Percentiles rank a stretch among this genome's conserved stretches.
Conservation (phyloP, 1,140 invertebrate species). For the Drosophila obscura region DNA sequence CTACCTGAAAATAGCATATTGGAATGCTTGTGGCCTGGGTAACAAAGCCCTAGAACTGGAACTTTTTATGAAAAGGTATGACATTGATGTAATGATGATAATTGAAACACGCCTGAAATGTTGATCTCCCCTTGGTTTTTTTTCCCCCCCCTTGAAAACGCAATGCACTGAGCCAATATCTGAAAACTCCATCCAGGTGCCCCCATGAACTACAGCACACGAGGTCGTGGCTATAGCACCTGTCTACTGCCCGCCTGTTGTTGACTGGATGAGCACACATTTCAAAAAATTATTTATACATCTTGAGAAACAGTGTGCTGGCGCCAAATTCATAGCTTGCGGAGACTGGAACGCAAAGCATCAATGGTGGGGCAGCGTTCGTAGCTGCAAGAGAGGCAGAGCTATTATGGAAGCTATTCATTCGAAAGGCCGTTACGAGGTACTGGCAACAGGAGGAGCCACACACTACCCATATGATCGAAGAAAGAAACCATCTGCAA, state of each 20-base stretch:
- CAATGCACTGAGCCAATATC: slow-evolving; percentile 1
- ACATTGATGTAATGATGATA: too few species aligned
- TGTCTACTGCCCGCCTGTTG: not conserved
- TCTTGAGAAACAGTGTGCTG: not conserved
- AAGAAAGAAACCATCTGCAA: slow-evolving; percentile 13
- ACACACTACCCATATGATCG: slow-evolving; percentile 12
- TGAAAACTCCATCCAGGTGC: not conserved
- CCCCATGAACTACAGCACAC: not conserved
- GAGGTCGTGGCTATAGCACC: not conserved
- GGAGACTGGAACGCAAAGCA: slow-evolving; percentile 4
- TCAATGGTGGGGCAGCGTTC: not conserved
- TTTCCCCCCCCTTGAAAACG: too few species aligned
- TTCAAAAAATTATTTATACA: not conserved
- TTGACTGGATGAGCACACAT: not conserved
- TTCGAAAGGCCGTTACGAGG: not conserved
- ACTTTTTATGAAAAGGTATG: too few species aligned
- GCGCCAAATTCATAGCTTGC: not conserved
- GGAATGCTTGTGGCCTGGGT: not conserved
- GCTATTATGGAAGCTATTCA: not conserved
- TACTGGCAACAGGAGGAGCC: slow-evolving; percentile 14
- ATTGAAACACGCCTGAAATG: too few species aligned
- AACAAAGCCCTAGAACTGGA: not conserved
- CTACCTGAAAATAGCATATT: not conserved
- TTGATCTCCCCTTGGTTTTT: too few species aligned
- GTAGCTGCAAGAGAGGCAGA: not conserved